Evolutionary conservation across 2,797 vertebrate species (phyloP).

Genomic region (Liasis olivaceus): DNA sequence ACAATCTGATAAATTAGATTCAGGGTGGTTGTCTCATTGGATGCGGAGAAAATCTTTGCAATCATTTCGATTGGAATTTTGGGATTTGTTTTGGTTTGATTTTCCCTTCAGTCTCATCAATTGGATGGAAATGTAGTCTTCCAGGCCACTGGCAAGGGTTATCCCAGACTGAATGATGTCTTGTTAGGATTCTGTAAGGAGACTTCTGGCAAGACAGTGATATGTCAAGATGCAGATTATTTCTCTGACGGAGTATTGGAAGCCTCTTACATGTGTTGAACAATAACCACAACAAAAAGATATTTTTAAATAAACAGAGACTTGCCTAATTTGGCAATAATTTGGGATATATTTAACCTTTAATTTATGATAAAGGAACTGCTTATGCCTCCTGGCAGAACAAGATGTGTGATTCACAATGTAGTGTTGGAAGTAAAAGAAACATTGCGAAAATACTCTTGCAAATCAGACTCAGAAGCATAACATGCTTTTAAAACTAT

Average conservation of each 20-base stretch:
- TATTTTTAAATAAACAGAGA: not conserved
- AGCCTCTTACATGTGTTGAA: not conserved
- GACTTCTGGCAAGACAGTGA: not conserved
- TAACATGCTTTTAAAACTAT: not conserved
- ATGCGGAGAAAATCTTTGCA: not conserved
- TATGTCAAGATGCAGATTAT: not conserved
- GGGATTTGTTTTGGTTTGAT: not conserved
- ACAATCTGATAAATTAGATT: not conserved
- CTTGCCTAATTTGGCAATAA: not conserved
- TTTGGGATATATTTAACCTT: not conserved
- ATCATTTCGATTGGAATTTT: not conserved
- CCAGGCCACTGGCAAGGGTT: not conserved
- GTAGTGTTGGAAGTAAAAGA: not conserved
- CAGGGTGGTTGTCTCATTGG: not conserved
- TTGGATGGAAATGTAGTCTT: not conserved
- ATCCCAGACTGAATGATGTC: not conserved
- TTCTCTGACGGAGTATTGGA: not conserved
- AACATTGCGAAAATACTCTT: not conserved
- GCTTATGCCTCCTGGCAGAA: not conserved
- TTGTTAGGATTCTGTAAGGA: not conserved
- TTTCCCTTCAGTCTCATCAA: not conserved
- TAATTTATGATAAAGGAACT: not conserved
- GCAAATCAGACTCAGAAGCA: not conserved
- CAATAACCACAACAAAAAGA: not conserved
- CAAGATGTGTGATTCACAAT: not conserved